These are phyloP conservation scores for Allygus modestus DNA, from an alignment of 2,888 invertebrate species.

Conservation along the genomic window DNA sequence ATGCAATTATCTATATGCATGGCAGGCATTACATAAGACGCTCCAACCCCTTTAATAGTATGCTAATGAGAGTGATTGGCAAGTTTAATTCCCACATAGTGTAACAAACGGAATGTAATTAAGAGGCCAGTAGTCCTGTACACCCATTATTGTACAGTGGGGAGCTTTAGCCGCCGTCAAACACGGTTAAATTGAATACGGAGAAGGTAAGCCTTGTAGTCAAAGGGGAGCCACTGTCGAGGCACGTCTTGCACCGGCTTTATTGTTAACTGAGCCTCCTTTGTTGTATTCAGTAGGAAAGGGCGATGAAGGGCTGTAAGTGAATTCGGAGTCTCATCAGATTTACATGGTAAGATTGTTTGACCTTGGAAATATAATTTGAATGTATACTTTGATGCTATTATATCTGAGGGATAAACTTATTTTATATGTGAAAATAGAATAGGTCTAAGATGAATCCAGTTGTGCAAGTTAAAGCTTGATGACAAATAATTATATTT, in stretches of 20 bases:
- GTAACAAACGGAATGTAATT: conserved; percentile 1
- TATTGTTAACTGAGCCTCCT: neutral
- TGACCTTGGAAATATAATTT: too few species aligned
- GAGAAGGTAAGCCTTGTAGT: neutral
- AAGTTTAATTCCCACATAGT: neutral
- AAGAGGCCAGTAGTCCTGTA: neutral
- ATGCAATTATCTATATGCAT: too few species aligned
- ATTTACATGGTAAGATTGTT: too few species aligned
- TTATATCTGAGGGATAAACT: too few species aligned
- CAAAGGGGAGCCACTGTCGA: neutral
- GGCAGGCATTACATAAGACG: too few species aligned
- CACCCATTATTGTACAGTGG: neutral
- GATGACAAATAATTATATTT: too few species aligned
- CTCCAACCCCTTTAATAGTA: too few species aligned
- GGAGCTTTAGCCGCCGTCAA: neutral
- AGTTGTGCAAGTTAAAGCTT: too few species aligned
- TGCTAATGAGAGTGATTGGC: too few species aligned
- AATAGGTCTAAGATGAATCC: too few species aligned
- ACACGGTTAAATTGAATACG: conserved; percentile 25
- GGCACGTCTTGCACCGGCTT: conserved; percentile 6
- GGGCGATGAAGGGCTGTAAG: neutral
- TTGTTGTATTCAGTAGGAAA: neutral
- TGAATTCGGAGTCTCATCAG: neutral
- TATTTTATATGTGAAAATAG: too few species aligned
- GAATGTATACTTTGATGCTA: too few species aligned